phyloP scores from a whole-genome alignment of 2,888 invertebrate genomes.

The Agrochola lota region DNA sequence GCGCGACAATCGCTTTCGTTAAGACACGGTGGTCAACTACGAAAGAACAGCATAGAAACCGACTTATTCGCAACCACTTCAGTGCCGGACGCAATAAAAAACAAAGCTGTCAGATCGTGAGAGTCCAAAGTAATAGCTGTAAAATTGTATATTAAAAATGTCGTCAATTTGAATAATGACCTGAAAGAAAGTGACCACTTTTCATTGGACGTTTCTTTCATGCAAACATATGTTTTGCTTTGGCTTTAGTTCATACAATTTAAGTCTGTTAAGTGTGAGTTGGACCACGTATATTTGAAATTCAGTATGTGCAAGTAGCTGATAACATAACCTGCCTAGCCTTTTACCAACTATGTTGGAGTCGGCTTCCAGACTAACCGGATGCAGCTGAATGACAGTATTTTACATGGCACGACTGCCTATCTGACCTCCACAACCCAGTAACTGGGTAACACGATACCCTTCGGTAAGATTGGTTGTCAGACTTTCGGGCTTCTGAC shows the following conservation, averaged over 20 bases:
- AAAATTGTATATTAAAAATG: conserved; percentile 2
- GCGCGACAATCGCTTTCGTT: not conserved
- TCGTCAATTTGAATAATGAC: conserved; percentile 18
- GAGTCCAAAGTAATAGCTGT: not conserved
- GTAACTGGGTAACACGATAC: too few relatives aligned
- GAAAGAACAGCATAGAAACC: too few relatives aligned
- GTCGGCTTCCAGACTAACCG: not conserved
- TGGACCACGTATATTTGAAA: not conserved
- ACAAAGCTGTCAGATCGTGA: not conserved
- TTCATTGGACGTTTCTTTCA: not conserved
- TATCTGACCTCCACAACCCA: not conserved
- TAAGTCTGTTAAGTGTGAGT: not conserved
- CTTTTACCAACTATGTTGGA: not conserved
- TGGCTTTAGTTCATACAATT: too few relatives aligned
- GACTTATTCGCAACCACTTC: too few relatives aligned
- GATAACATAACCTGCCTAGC: not conserved
- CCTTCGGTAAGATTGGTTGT: too few relatives aligned
- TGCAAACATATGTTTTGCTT: not conserved
- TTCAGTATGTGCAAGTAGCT: not conserved
- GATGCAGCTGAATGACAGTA: not conserved
- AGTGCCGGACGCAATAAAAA: not conserved
- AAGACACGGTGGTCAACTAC: too few relatives aligned
- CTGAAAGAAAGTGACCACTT: conserved; percentile 2
- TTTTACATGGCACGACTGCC: not conserved
- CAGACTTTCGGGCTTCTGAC: too few relatives aligned